Evolutionary conservation across 2,797 vertebrate species (phyloP).

Genomic region (Epinephelus awoara): DNA sequence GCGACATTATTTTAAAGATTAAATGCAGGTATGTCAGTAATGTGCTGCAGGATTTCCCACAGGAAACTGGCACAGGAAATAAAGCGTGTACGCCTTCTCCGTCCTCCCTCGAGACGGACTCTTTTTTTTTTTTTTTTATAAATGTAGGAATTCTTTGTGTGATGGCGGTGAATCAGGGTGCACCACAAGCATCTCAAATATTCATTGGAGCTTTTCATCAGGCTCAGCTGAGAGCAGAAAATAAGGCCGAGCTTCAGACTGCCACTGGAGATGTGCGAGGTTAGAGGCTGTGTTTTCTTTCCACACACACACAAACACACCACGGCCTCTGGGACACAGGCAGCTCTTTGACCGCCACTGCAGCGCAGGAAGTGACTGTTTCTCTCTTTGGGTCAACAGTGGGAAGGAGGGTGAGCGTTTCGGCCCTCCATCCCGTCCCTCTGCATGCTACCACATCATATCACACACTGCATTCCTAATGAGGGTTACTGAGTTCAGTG

Average conservation of each 20-base stretch:
- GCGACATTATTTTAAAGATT: background rate
- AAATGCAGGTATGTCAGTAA: background rate
- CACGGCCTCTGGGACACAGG: slow-evolving; percentile 41
- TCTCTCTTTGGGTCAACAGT: slow-evolving; percentile 31
- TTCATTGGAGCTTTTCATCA: slow-evolving; percentile 34
- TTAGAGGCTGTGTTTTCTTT: slow-evolving; percentile 54
- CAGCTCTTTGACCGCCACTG: slow-evolving; percentile 38
- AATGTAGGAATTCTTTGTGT: background rate
- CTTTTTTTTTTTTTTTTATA: background rate
- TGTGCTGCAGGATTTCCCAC: slow-evolving; percentile 28
- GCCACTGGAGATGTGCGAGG: slow-evolving; percentile 37
- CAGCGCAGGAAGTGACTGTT: slow-evolving; percentile 59
- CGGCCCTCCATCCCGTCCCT: background rate
- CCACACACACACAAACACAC: slow-evolving; percentile 34
- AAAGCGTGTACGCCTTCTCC: background rate
- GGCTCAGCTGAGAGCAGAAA: slow-evolving; percentile 46
- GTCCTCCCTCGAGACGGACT: background rate
- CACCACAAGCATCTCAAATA: slow-evolving; percentile 61
- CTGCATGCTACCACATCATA: slow-evolving; percentile 18
- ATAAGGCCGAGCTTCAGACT: slow-evolving; percentile 15
- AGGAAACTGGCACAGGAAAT: slow-evolving; percentile 25
- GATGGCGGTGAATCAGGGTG: background rate
- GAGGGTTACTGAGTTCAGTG: slow-evolving; percentile 43
- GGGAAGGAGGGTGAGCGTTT: background rate
- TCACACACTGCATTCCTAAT: slow-evolving; percentile 28